These are phyloP conservation scores for Novumbra hubbsi DNA, from an alignment of 2,797 vertebrate genomes.

Conservation along the genomic window DNA sequence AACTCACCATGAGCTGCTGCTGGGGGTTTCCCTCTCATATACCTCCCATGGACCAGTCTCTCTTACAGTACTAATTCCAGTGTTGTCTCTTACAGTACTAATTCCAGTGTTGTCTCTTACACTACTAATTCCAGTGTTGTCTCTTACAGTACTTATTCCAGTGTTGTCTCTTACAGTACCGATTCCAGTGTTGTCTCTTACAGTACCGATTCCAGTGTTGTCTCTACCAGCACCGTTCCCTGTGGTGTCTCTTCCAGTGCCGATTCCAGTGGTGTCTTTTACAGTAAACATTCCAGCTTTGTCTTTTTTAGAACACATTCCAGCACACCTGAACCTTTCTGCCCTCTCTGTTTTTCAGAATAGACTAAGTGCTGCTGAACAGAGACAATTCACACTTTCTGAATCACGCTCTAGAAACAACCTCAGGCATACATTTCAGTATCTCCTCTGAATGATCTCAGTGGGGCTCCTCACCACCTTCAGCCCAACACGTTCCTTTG, in stretches of 20 bases:
- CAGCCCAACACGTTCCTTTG: not conserved
- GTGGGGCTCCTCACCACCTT: not conserved
- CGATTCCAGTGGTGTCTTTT: too few relatives aligned
- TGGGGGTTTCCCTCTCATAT: constrained; percentile 60
- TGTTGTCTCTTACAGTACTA: too few relatives aligned
- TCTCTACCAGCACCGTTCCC: constrained; percentile 30
- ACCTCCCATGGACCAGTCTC: constrained; percentile 49
- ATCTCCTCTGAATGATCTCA: not conserved
- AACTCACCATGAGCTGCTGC: constrained; percentile 65
- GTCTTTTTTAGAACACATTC: constrained; percentile 57
- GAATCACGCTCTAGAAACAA: not conserved
- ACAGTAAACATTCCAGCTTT: constrained; percentile 6
- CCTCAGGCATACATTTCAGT: not conserved
- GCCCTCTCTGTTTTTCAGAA: not conserved
- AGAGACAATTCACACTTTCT: not conserved
- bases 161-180: too few relatives aligned
- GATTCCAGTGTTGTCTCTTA: too few relatives aligned
- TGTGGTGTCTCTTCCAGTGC: too few relatives aligned
- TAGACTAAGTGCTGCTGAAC: not conserved
- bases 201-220: constrained; percentile 2
- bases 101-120: too few relatives aligned
- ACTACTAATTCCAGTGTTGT: constrained; percentile 7
- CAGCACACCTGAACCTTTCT: not conserved
- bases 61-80: too few relatives aligned
- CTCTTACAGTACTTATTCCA: constrained; percentile 28